A percentile compares a stretch with the other conserved stretches of the same genome.
phyloP scores from a whole-genome alignment of 2,888 invertebrate species.

The Parelbella ahira region DNA sequence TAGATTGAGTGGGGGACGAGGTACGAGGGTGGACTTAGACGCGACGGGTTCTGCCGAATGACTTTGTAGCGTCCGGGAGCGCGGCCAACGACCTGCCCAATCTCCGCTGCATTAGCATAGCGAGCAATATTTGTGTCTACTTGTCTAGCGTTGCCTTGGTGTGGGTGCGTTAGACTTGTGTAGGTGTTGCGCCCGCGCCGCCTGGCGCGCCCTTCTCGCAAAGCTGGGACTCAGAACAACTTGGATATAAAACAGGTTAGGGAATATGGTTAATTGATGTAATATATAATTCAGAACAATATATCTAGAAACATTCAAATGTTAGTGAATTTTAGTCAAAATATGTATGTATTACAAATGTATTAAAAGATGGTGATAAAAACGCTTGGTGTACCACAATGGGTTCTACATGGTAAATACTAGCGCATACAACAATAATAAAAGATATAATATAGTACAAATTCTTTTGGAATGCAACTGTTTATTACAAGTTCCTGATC shows the following conservation, averaged over 20 bases:
- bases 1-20: slow-evolving; percentile 44
- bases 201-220: slow-evolving; percentile 35
- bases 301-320: too few species aligned
- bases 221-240: slow-evolving; percentile 27
- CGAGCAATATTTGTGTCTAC: slow-evolving; percentile 76
- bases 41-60: slow-evolving; percentile 72
- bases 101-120: slow-evolving; percentile 81
- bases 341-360: too few species aligned
- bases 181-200: slow-evolving; percentile 36
- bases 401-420: too few species aligned
- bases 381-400: too few species aligned
- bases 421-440: too few species aligned
- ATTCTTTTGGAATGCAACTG: slow-evolving; percentile 16
- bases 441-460: background rate
- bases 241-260: too few species aligned
- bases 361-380: too few species aligned
- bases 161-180: slow-evolving; percentile 38
- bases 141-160: slow-evolving; percentile 34
- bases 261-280: too few species aligned
- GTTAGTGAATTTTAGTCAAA: too few species aligned
- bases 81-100: slow-evolving; percentile 80
- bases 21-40: slow-evolving; percentile 55
- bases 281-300: too few species aligned
- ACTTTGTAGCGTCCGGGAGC: slow-evolving; percentile 74
- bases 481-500: slow-evolving; percentile 17